These are phyloP conservation scores for Centroberyx gerrardi DNA, from an alignment of 2,797 vertebrate species.

Conservation along the genomic window DNA sequence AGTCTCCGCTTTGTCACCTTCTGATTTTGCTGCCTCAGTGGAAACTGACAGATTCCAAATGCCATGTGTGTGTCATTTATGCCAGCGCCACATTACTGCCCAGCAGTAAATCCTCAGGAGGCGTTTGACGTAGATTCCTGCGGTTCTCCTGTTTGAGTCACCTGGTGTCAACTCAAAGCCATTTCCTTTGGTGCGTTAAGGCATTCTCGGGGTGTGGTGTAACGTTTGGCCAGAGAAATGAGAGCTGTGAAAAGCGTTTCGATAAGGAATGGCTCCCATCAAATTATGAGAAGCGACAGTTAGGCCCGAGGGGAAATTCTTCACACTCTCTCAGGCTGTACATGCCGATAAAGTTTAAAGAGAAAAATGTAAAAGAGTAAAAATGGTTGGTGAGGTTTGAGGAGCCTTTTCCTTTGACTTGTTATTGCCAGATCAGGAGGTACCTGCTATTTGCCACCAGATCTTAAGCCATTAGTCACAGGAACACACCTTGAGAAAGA, in stretches of 20 bases:
- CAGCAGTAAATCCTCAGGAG: slow-evolving; percentile 1
- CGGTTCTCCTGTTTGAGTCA: slow-evolving; percentile 45
- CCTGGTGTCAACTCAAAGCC: slow-evolving; percentile 26
- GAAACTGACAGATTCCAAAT: slow-evolving; percentile 22
- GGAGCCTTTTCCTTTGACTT: not conserved
- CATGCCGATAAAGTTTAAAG: not conserved
- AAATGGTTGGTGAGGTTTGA: not conserved
- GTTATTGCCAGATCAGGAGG: slow-evolving; percentile 34
- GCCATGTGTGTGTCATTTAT: slow-evolving; percentile 13
- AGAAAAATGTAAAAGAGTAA: not conserved
- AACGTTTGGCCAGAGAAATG: slow-evolving; percentile 21
- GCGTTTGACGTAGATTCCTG: slow-evolving; percentile 27
- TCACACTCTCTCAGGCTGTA: not conserved
- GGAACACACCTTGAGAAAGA: slow-evolving; percentile 51
- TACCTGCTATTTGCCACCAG: slow-evolving; percentile 8
- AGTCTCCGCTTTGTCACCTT: slow-evolving; percentile 37
- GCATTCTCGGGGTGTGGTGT: slow-evolving; percentile 58
- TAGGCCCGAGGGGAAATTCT: slow-evolving; percentile 34
- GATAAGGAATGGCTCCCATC: not conserved
- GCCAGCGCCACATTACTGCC: not conserved
- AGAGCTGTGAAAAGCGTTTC: not conserved
- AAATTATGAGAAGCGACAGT: slow-evolving; percentile 47
- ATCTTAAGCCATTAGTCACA: slow-evolving; percentile 51
- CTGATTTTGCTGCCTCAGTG: slow-evolving; percentile 17
- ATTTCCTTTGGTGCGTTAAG: slow-evolving; percentile 10